These are phyloP conservation scores for Terebella lapidaria DNA, from an alignment of 2,888 invertebrate genomes.

Conservation along the genomic window DNA sequence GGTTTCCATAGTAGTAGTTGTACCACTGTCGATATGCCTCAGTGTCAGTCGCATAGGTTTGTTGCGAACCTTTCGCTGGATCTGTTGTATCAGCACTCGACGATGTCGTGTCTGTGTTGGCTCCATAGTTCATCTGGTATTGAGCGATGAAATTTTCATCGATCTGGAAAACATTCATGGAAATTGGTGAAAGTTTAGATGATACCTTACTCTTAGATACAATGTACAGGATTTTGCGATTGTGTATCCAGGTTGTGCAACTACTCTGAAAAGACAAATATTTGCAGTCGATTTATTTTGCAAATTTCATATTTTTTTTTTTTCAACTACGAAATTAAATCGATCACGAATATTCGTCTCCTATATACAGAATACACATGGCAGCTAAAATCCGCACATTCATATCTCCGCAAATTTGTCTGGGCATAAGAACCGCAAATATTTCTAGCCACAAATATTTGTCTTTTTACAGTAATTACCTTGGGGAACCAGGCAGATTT, in stretches of 20 bases:
- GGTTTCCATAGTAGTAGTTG: not conserved
- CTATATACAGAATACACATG: no score
- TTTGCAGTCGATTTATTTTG: no score
- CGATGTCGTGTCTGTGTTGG: not conserved
- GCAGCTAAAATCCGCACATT: no score
- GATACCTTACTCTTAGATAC: no score
- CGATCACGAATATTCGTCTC: no score
- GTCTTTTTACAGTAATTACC: no score
- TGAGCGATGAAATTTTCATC: constrained; percentile 93
- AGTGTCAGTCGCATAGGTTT: not conserved
- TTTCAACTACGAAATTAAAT: no score
- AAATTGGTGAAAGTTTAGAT: not conserved
- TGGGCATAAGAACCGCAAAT: no score
- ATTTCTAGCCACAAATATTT: no score
- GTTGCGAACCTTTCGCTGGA: not conserved
- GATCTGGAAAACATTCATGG: constrained; percentile 58
- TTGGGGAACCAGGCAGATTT: constrained; percentile 96
- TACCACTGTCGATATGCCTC: not conserved
- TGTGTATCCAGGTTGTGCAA: not conserved
- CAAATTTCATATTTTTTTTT: no score
- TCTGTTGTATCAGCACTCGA: not conserved
- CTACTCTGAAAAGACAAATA: not conserved
- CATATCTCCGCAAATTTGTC: no score
- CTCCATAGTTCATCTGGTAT: constrained; percentile 86
- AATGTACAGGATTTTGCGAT: not conserved